Evolutionary conservation across 2,888 invertebrate genomes (phyloP).

Genomic region (Sesia apiformis): DNA sequence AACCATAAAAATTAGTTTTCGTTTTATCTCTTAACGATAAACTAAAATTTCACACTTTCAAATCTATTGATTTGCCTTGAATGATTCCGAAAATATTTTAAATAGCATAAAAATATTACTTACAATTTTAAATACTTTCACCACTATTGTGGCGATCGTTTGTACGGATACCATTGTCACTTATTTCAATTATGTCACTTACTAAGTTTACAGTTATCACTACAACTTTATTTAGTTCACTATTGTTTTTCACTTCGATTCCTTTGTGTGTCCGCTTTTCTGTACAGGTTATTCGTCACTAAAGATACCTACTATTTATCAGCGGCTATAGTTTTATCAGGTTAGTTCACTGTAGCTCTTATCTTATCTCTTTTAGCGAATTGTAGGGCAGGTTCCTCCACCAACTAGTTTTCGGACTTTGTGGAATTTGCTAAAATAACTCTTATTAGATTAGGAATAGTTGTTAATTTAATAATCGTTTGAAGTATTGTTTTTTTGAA

Average conservation of each 20-base stretch:
- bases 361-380: slow-evolving; percentile 64
- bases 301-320: slow-evolving; percentile 45
- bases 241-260: slow-evolving; percentile 16
- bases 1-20: neutral
- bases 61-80: slow-evolving; percentile 5
- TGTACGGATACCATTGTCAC: slow-evolving; percentile 86
- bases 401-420: neutral
- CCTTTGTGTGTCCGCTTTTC: slow-evolving; percentile 51
- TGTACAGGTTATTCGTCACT: slow-evolving; percentile 45
- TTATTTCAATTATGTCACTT: slow-evolving; percentile 6
- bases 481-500: too few relatives aligned
- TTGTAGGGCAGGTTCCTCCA: slow-evolving; percentile 47
- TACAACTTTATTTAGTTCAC: slow-evolving; percentile 1
- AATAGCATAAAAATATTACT: slow-evolving; percentile 41
- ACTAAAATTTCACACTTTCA: slow-evolving; percentile 3
- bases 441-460: too few relatives aligned
- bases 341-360: slow-evolving; percentile 27
- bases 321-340: slow-evolving; percentile 42
- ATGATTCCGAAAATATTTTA: neutral
- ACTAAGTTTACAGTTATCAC: neutral
- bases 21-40: neutral
- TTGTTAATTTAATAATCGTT: too few relatives aligned
- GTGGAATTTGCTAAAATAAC: too few relatives aligned
- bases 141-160: slow-evolving; percentile 85
- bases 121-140: slow-evolving; percentile 89